Percentiles rank a stretch among this genome's conserved stretches.
Conservation (phyloP, 2,888 invertebrate genomes). For the Stramonita haemastoma region DNA sequence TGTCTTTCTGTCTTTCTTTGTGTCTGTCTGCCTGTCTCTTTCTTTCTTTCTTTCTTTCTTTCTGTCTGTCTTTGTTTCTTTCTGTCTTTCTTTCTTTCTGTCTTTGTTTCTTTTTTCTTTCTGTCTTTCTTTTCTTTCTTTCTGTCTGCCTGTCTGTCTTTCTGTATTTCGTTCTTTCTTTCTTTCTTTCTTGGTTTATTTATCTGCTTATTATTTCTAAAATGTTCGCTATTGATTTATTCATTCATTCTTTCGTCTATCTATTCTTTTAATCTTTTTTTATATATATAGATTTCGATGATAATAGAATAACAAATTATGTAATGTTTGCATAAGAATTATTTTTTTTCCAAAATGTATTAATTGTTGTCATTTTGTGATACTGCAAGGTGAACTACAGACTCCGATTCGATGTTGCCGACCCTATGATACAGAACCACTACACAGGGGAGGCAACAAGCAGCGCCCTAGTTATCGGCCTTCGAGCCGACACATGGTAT, state of each 20-base stretch:
- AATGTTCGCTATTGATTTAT: no score
- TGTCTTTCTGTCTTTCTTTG: no score
- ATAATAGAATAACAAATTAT: neutral
- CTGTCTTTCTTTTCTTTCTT: no score
- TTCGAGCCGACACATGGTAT: conserved; percentile 85
- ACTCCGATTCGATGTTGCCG: conserved; percentile 79
- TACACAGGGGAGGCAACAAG: conserved; percentile 84
- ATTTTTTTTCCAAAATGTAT: no score
- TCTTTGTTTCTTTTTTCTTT: no score
- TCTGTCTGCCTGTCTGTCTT: neutral
- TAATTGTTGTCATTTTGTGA: neutral
- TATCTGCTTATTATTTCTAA: no score
- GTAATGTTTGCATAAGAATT: neutral
- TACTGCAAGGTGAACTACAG: conserved; percentile 88
- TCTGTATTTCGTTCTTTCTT: no score
- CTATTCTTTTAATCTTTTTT: neutral
- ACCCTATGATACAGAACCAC: conserved; percentile 81
- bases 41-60: neutral
- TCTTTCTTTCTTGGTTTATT: no score
- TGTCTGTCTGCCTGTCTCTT: no score
- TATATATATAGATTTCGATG: no score
- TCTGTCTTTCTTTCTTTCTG: neutral
- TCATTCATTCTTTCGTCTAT: neutral
- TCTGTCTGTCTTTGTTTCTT: neutral
- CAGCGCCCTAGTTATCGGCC: conserved; percentile 93